These are phyloP conservation scores for Albula goreensis DNA, from an alignment of 2,113 vertebrate genomes.

Conservation along the genomic window DNA sequence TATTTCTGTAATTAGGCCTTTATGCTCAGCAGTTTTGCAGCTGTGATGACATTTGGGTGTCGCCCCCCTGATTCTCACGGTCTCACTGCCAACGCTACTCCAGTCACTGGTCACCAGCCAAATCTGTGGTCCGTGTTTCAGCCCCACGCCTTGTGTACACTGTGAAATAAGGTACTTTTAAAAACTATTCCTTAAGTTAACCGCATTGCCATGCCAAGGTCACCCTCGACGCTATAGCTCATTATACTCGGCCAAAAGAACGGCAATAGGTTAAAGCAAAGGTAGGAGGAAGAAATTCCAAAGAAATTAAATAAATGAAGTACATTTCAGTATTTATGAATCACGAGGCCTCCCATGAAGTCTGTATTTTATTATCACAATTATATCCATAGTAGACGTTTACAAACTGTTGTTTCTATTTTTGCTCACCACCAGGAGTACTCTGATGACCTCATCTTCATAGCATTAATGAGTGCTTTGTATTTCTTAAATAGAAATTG, in stretches of 20 bases:
- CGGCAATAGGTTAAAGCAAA: constrained; percentile 29
- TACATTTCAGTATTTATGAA: constrained; percentile 10
- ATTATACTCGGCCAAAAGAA: constrained; percentile 8
- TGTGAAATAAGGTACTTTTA: constrained; percentile 63
- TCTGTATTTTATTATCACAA: constrained; percentile 24
- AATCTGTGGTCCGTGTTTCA: constrained; percentile 72
- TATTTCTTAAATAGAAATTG: neutral
- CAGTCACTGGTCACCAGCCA: constrained; percentile 76
- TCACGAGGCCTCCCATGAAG: constrained; percentile 18
- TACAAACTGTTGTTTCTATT: neutral
- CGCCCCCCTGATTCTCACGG: constrained; percentile 90
- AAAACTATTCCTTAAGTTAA: constrained; percentile 53
- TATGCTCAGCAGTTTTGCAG: constrained; percentile 87
- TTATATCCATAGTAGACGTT: neutral
- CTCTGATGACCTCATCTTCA: neutral
- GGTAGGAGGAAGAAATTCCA: constrained; percentile 18
- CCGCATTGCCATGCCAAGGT: constrained; percentile 53
- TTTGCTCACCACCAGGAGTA: neutral
- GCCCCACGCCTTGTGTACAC: constrained; percentile 67
- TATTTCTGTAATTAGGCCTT: constrained; percentile 89
- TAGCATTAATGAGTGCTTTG: neutral
- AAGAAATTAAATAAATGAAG: constrained; percentile 20
- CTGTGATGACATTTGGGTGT: constrained; percentile 89
- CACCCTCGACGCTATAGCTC: constrained; percentile 46
- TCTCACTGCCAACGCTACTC: constrained; percentile 75